These are phyloP conservation scores for Folsomia candida DNA, from an alignment of 2,888 invertebrate genomes.

Conservation along the genomic window DNA sequence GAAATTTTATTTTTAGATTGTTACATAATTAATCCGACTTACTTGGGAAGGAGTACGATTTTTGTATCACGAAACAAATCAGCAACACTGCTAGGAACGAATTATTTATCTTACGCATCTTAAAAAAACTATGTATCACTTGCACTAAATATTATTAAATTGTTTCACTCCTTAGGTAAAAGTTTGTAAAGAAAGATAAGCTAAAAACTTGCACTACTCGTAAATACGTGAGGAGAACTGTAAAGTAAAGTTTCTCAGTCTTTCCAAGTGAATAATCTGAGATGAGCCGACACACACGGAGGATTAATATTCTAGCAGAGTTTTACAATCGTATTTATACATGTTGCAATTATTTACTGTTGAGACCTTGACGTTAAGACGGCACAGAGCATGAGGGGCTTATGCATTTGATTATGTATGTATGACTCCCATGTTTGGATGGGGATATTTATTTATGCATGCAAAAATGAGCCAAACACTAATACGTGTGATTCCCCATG, in stretches of 20 bases:
- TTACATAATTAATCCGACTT: not conserved
- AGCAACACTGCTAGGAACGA: too few species aligned
- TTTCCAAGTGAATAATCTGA: too few species aligned
- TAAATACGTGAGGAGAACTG: too few species aligned
- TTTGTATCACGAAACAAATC: not conserved
- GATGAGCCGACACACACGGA: too few species aligned
- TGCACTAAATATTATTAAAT: too few species aligned
- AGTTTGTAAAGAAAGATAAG: too few species aligned
- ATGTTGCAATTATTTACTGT: not conserved
- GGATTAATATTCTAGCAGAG: not conserved
- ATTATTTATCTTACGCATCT: too few species aligned
- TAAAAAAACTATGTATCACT: too few species aligned
- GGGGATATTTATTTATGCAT: constrained; percentile 2
- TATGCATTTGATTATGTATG: not conserved
- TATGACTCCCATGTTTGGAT: not conserved
- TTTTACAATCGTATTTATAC: constrained; percentile 3
- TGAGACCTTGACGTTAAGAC: constrained; percentile 21
- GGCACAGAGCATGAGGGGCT: not conserved
- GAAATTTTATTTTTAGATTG: too few species aligned
- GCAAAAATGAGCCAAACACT: not conserved
- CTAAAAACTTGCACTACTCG: too few species aligned
- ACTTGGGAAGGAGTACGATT: not conserved
- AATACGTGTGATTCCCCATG: not conserved
- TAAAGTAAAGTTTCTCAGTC: too few species aligned
- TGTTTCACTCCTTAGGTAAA: too few species aligned